Evolutionary conservation across 2,797 vertebrate species (phyloP), one percentile per base, ranked within the genome.

Genomic region (Typhlichthys eigenmanni): DNA sequence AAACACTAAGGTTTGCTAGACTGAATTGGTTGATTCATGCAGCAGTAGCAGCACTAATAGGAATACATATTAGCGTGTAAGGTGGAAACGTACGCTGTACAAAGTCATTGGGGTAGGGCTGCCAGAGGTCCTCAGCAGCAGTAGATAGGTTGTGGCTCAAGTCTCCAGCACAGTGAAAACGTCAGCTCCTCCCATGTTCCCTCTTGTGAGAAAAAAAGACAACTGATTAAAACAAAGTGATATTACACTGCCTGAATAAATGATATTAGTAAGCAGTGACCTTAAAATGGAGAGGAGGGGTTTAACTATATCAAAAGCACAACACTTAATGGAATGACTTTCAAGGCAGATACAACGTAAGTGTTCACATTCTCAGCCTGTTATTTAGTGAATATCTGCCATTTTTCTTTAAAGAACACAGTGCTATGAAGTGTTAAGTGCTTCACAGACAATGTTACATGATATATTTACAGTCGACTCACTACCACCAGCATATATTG

Each of bases 71-170:
- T 14, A 58, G 13, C n/a, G 2, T 47, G 69, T 54, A 48, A 68
- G 10, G 1, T 14, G 58, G 6, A 56, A 13, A 85, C 87, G 2
- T 89, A 90, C 90, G 74, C 58, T 84, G 71, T 58, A 76, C 76
- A 84, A 89, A 76, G 79, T 89, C 89, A 91, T 91, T 76, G 76
- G 58, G 61, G 64, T 61, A 13, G 71, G 60, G 68, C 61, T 64
- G 74, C 68, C 61, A 0, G 67, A 69, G 59, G 73, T 86, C 76
- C 68, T 82, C 55, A 64, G 80, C 77, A 81, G 77, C 71, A 64
- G 72, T 75, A 6, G 2, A 57, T 55, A 5, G 38, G 61, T 48
- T 38, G 64, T 46, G 50, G 55, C 47, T 87, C 74, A 87, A 80
- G 76, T 85, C 73, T 81, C 67, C 77, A 76, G 48, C 77, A 76